phyloP scores from a whole-genome alignment of 2,113 vertebrate species.

The Xiphorhynchus elegans region DNA sequence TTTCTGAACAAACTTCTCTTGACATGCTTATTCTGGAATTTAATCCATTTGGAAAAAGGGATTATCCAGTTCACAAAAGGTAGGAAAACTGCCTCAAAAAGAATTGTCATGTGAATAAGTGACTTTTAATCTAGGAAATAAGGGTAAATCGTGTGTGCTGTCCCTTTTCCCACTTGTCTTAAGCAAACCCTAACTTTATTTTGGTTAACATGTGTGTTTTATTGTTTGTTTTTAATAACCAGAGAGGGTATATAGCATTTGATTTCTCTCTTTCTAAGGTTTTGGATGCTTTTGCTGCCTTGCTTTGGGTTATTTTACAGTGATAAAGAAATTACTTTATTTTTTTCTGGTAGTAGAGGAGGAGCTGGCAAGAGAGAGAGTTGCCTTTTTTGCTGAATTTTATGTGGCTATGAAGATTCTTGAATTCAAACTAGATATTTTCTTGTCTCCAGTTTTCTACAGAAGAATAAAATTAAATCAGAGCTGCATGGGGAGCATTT shows the following conservation, averaged over 20 bases:
- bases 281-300: background rate
- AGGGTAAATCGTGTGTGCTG: background rate
- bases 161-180: background rate
- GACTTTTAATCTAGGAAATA: background rate
- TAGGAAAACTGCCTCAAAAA: background rate
- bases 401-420: background rate
- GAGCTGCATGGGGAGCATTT: background rate
- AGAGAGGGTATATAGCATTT: background rate
- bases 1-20: background rate
- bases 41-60: background rate
- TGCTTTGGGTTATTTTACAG: background rate
- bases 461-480: background rate
- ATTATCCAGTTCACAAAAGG: background rate
- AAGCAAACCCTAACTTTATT: background rate
- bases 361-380: background rate
- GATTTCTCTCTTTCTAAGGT: background rate
- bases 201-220: background rate
- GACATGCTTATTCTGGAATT: background rate
- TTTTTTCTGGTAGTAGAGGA: background rate
- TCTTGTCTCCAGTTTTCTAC: background rate
- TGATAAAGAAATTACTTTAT: background rate
- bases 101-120: background rate
- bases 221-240: background rate
- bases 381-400: background rate
- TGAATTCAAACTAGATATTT: background rate